Percentiles rank a stretch among this genome's conserved stretches.
These are phyloP conservation scores for Phengaris arion DNA, from an alignment of 2,888 invertebrate species.

Conservation along the genomic window DNA sequence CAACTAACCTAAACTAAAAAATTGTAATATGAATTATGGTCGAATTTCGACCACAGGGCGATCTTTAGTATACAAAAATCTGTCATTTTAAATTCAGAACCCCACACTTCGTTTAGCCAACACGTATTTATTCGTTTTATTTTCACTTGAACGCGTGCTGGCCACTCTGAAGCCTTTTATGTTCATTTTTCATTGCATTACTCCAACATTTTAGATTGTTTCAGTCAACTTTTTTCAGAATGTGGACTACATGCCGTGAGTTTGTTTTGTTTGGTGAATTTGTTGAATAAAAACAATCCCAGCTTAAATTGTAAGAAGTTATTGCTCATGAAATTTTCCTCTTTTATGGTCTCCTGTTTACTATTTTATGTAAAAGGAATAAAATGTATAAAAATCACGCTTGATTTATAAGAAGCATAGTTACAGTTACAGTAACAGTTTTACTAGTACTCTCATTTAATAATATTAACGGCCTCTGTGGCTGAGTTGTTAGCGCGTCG, in stretches of 20 bases:
- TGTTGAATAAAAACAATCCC: conserved; percentile 55
- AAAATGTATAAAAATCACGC: no score
- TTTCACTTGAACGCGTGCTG: conserved; percentile 54
- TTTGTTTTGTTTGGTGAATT: conserved; percentile 65
- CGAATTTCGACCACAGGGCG: no score
- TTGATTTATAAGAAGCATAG: no score
- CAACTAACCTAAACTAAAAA: no score
- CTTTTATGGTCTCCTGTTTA: conserved; percentile 31
- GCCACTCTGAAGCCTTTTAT: conserved; percentile 60
- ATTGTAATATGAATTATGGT: no score
- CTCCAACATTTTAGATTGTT: conserved; percentile 61
- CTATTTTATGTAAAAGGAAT: not conserved
- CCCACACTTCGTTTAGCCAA: not conserved
- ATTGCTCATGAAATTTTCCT: conserved; percentile 46
- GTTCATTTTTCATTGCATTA: conserved; percentile 63
- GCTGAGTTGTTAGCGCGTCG: no score
- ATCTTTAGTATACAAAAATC: not conserved
- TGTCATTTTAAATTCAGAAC: not conserved
- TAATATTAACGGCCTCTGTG: no score
- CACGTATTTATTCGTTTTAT: conserved; percentile 17
- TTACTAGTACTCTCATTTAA: no score
- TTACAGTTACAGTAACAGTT: no score
- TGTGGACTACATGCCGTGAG: conserved; percentile 57
- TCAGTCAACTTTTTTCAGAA: conserved; percentile 64
- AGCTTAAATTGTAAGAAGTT: conserved; percentile 53